Percentiles rank a stretch among this genome's conserved stretches.
These are phyloP conservation scores for Miopithecus talapoin DNA, from an alignment of 2,797 vertebrate genomes.

Conservation along the genomic window DNA sequence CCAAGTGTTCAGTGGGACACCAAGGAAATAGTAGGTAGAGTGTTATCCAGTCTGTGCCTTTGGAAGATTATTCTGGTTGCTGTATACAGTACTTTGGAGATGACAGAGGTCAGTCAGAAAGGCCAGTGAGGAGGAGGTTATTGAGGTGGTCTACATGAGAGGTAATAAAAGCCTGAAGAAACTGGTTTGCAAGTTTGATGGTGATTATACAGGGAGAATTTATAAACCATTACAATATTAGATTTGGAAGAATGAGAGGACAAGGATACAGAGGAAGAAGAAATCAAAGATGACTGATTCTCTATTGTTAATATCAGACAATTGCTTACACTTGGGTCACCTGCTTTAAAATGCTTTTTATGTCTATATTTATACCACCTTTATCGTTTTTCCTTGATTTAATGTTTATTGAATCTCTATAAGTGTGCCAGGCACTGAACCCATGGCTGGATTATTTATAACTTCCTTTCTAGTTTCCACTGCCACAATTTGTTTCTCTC, in stretches of 20 bases:
- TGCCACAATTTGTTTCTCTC: conserved; percentile 20
- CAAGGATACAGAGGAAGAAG: background rate
- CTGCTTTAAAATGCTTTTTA: conserved; percentile 42
- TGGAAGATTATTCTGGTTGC: background rate
- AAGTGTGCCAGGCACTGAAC: background rate
- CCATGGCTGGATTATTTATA: conserved; percentile 12
- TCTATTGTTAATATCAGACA: background rate
- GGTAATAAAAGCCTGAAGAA: background rate
- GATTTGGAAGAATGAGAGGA: background rate
- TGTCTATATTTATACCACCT: background rate
- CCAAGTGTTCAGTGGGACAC: background rate
- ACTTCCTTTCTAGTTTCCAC: conserved; percentile 23
- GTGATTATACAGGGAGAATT: background rate
- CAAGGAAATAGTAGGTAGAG: background rate
- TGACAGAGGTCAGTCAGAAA: background rate
- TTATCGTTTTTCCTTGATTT: conserved; percentile 29
- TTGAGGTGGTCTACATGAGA: background rate
- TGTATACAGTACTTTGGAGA: background rate
- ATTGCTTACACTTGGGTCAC: background rate
- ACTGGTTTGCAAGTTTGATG: conserved; percentile 32
- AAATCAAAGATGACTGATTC: background rate
- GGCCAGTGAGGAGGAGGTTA: background rate
- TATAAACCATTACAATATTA: background rate
- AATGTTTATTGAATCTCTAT: conserved; percentile 14
- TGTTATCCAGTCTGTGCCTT: background rate